phyloP scores from a whole-genome alignment of 2,113 vertebrate genomes.

The Chloroceryle aenea region DNA sequence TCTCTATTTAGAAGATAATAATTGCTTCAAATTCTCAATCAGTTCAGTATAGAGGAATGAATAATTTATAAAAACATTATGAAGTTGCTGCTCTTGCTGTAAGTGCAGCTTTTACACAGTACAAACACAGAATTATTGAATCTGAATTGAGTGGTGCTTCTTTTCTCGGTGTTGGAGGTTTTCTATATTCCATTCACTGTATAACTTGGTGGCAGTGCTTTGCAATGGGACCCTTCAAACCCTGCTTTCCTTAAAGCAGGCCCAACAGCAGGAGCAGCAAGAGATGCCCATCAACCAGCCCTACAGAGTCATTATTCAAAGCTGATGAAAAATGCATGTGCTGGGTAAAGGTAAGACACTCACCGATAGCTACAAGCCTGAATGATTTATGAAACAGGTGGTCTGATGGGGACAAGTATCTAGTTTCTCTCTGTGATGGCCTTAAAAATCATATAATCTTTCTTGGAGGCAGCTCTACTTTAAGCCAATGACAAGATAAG shows the following conservation, averaged over 20 bases:
- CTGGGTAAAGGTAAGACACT: background rate
- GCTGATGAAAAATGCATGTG: conserved; percentile 66
- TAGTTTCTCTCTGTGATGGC: conserved; percentile 16
- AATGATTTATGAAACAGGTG: conserved; percentile 69
- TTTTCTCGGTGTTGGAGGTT: background rate
- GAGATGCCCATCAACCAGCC: background rate
- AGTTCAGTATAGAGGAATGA: background rate
- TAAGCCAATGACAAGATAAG: background rate
- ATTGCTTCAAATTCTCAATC: conserved; percentile 11
- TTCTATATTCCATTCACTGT: background rate
- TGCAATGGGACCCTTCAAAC: background rate
- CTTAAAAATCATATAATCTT: conserved; percentile 27
- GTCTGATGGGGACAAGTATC: conserved; percentile 31
- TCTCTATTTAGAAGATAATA: background rate
- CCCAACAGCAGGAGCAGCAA: background rate
- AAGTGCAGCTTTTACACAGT: background rate
- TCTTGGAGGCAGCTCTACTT: background rate
- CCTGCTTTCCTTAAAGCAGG: background rate
- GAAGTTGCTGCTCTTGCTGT: background rate
- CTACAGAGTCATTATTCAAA: conserved; percentile 16
- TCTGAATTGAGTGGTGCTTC: background rate
- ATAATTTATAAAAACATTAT: background rate
- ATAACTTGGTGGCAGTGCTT: background rate
- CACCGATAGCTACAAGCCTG: conserved; percentile 22
- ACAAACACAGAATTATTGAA: background rate